phyloP scores from a whole-genome alignment of 37 sponge, comb jelly and placozoan genomes.

The Spongia lamella region DNA sequence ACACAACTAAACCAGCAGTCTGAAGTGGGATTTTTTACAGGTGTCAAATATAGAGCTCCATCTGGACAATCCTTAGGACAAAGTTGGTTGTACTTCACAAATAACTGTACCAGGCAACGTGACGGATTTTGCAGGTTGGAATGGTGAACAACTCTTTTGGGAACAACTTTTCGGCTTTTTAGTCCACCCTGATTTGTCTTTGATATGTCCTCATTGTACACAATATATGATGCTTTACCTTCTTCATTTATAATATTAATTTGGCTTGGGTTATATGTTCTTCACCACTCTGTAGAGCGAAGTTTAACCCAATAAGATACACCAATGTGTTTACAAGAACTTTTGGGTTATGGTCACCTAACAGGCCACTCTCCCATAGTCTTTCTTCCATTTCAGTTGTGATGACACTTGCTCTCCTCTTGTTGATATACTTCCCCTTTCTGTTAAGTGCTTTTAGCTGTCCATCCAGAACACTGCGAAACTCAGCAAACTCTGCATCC shows the following conservation, averaged over 20 bases:
- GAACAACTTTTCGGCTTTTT: background rate
- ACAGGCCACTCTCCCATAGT: background rate
- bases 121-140: constrained; percentile 6
- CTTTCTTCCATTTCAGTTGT: background rate
- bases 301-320: background rate
- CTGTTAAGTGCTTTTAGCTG: background rate
- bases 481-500: background rate
- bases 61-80: background rate
- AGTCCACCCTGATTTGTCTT: constrained; percentile 22
- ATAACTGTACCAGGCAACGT: constrained; percentile 25
- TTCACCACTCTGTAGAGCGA: background rate
- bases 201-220: constrained; percentile 25
- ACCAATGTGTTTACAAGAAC: background rate
- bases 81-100: background rate
- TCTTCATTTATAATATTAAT: background rate
- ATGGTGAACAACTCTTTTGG: constrained; percentile 10
- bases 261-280: background rate
- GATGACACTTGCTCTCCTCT: background rate
- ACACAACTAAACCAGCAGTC: background rate
- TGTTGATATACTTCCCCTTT: background rate
- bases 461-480: background rate
- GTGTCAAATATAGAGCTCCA: constrained; percentile 9
- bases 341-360: background rate
- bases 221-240: background rate
- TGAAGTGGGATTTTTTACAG: background rate